Conservation (phyloP, 2,113 vertebrate species). For the Antigone vipio region DNA sequence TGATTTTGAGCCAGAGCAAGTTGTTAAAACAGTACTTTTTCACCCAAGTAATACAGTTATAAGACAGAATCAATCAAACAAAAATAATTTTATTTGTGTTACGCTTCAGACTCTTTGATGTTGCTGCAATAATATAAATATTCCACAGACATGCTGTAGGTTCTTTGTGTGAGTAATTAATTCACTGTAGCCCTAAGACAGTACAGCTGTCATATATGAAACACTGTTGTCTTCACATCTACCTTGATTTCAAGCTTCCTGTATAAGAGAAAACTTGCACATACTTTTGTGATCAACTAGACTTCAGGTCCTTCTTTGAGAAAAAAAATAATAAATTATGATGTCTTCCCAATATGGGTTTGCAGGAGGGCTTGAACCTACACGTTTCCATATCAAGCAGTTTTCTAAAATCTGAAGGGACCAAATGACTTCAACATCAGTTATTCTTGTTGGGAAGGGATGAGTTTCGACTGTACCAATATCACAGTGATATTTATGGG, state of each 20-base stretch:
- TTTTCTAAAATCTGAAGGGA: background rate
- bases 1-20: background rate
- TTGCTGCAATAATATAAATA: background rate
- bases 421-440: background rate
- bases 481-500: background rate
- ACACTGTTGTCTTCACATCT: background rate
- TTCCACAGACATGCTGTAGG: background rate
- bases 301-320: background rate
- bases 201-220: background rate
- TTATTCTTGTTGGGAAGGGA: background rate
- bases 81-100: background rate
- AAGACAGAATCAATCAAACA: background rate
- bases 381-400: background rate
- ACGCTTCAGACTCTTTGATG: background rate
- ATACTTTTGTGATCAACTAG: fast-evolving
- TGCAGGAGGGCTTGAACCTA: background rate
- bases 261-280: background rate
- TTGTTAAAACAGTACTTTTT: background rate
- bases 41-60: background rate
- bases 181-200: background rate
- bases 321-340: too few species aligned
- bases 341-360: background rate
- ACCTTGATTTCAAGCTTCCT: background rate
- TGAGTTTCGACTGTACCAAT: background rate
- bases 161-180: background rate